phyloP scores from a whole-genome alignment of 2,113 vertebrate genomes.

The Hoplias malabaricus region DNA sequence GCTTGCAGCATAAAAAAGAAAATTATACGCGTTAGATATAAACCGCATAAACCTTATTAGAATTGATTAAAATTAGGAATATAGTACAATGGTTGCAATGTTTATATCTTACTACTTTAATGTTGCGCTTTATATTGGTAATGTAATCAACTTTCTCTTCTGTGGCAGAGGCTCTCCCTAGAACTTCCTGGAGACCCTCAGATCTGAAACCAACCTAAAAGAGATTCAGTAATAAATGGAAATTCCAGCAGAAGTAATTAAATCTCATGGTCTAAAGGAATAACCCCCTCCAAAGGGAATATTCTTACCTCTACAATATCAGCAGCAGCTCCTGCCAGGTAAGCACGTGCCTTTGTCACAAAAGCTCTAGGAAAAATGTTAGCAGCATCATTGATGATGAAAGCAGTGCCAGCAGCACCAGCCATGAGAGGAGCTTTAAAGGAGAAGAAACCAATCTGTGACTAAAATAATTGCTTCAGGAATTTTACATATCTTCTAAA shows the following conservation, averaged over 20 bases:
- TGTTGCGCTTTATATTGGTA: constrained; percentile 77
- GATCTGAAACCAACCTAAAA: constrained; percentile 73
- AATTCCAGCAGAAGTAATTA: background rate
- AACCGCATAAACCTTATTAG: background rate
- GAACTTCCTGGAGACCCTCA: constrained; percentile 79
- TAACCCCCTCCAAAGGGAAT: background rate
- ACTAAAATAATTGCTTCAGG: background rate
- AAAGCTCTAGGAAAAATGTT: constrained; percentile 75
- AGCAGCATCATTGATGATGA: constrained; percentile 78
- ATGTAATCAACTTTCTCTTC: constrained; percentile 68
- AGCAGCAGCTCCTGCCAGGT: constrained; percentile 73
- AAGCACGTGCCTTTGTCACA: constrained; percentile 72
- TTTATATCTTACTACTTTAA: constrained; percentile 71
- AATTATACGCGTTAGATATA: background rate
- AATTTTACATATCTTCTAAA: constrained; percentile 59
- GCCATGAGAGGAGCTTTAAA: constrained; percentile 73
- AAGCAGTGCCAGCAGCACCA: constrained; percentile 74
- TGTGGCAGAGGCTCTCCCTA: constrained; percentile 67
- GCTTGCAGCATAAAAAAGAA: constrained; percentile 57
- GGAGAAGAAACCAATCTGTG: constrained; percentile 2
- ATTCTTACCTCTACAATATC: constrained; percentile 78
- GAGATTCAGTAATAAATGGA: background rate
- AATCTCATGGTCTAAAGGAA: background rate
- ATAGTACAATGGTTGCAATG: background rate
- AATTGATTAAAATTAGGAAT: too few species aligned